phyloP scores from a whole-genome alignment of 1,140 invertebrate genomes.

The Drosophila fuyamai region DNA sequence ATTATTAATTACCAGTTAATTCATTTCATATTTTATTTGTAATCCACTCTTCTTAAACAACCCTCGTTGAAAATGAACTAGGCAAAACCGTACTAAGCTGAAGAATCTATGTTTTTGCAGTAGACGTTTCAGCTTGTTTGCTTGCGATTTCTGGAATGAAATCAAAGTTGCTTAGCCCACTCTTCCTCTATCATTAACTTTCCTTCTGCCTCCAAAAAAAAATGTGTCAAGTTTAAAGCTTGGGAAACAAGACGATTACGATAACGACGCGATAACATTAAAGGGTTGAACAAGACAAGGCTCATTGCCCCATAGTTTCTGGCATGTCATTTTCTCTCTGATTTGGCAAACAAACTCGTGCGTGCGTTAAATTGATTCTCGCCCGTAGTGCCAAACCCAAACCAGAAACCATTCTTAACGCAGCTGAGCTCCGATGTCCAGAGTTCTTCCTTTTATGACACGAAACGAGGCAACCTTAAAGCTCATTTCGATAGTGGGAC shows the following conservation, averaged over 20 bases:
- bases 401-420: constrained; percentile 8
- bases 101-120: constrained; percentile 41
- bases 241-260: constrained; percentile 21
- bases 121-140: constrained; percentile 58
- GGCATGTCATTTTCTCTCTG: constrained; percentile 4
- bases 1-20: neutral
- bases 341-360: constrained; percentile 68
- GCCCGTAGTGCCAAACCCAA: constrained; percentile 13
- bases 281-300: constrained; percentile 40
- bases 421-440: constrained; percentile 53
- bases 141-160: constrained; percentile 60
- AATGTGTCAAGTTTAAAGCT: constrained; percentile 72
- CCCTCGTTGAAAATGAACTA: constrained; percentile 53
- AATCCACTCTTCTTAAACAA: neutral
- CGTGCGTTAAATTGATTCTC: constrained; percentile 78
- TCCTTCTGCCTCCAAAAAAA: constrained; percentile 19
- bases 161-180: constrained; percentile 53
- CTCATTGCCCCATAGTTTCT: constrained; percentile 65
- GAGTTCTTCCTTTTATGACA: constrained; percentile 50
- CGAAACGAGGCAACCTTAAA: constrained; percentile 57
- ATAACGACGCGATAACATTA: constrained; percentile 49
- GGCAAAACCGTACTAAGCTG: neutral
- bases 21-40: neutral
- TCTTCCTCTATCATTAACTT: constrained; percentile 58
- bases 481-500: constrained; percentile 20